Base-by-base conservation (phyloP, 30 jellyfish, hydroid and myxozoan species). In the Cassiopea xamachana region DNA sequence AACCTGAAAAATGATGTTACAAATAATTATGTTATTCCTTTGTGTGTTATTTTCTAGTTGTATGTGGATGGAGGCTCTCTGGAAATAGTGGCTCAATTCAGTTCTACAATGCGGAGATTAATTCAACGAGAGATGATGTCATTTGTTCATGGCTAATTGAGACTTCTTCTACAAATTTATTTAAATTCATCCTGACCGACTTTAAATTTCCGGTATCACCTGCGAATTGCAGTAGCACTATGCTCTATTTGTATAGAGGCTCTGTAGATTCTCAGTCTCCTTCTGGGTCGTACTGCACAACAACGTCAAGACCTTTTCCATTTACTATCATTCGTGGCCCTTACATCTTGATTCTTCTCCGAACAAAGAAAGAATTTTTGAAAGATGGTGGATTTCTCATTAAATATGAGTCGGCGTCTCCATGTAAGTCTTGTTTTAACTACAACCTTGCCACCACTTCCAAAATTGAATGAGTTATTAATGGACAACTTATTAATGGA, bases 51-150 rank as follows among this genome's bases (percentile, higher is more conserved):
- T 8, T 27, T 61, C 27, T 82, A 82, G 90, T n/a, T 64, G 82
- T 51, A 48, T 82, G 90, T 64, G 90, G 90, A 0, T 82, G 90
- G 90, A 64, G 16, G 50, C 73, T 64, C 17, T 48, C 50, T 10
- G 90, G 81, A 27, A 7, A 48, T 0, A 49, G 50, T 50, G 90
- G 90, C 48, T 58, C 82, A 1, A 45, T 82, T 49, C 71, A 49
- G 6, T 68, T 43, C 90, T 18, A 44, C 90, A 67, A 9, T 19
- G 8, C 75, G 7, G 43, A 19, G 12, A 45, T 51, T 3, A 64
- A 55, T 19, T n/a, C 19, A 27, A 18, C 9, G 49, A 44, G 5
- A 9, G 59, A 43, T 2, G 46, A 70, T 55, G 48, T 46, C 60
- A 45, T 69, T 59, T 82, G 90, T 39, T 43, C 90, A 4, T 82